Evolutionary conservation across 1,140 invertebrate species (phyloP).

Genomic region (Ylistrum balloti): DNA sequence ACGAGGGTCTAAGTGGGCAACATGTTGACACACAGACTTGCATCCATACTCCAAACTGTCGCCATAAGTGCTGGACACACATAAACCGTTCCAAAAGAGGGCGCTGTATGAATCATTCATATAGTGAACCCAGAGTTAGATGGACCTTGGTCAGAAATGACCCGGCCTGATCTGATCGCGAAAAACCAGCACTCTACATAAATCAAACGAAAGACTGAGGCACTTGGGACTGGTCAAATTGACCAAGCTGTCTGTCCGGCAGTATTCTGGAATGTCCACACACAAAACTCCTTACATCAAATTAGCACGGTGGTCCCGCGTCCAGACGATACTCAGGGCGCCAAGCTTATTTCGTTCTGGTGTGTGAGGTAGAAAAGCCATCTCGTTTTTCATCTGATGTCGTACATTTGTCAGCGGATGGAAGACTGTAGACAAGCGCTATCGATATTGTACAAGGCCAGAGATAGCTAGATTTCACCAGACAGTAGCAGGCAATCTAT

Average conservation of each 20-base stretch:
- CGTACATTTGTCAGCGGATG: constrained; percentile 28
- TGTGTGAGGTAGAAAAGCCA: constrained; percentile 13
- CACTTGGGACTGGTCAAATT: constrained; percentile 9
- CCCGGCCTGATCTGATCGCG: not conserved
- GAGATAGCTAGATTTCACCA: constrained; percentile 2
- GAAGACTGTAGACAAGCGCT: not conserved
- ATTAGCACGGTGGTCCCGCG: constrained; percentile 22
- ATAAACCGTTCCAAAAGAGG: constrained; percentile 33
- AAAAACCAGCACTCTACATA: not conserved
- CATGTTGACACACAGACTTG: constrained; percentile 9
- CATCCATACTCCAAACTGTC: not conserved
- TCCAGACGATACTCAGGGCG: constrained; percentile 20
- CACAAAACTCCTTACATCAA: constrained; percentile 33
- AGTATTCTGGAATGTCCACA: not conserved
- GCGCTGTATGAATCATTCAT: constrained; percentile 33
- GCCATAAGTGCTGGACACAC: not conserved
- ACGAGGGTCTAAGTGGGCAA: not conserved
- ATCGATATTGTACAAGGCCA: constrained; percentile 15
- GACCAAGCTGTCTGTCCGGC: constrained; percentile 36
- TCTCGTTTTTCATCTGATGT: constrained; percentile 34
- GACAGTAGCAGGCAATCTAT: not conserved
- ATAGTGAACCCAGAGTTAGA: not conserved
- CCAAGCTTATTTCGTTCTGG: constrained; percentile 3
- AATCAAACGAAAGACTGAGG: not conserved
- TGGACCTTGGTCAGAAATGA: not conserved